These are phyloP conservation scores for Temnothorax ravouxi DNA, from an alignment of 2,888 invertebrate genomes.

Conservation along the genomic window DNA sequence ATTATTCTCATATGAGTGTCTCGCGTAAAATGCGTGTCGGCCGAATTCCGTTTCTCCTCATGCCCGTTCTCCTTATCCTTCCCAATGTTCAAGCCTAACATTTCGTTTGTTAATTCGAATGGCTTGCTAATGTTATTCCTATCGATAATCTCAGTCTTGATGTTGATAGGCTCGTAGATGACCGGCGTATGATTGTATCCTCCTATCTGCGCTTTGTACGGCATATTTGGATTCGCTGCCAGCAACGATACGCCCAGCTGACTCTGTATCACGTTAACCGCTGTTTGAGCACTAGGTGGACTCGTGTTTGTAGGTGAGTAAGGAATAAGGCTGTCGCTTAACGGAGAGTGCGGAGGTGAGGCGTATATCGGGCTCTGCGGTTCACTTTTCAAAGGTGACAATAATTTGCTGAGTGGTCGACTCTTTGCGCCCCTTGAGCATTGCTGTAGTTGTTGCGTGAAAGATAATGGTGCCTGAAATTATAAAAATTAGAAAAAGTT, in stretches of 20 bases:
- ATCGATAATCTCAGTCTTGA: conserved; percentile 84
- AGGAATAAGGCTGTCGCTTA: conserved; percentile 88
- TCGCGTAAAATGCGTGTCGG: conserved; percentile 95
- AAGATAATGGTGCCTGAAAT: conserved; percentile 91
- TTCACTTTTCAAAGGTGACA: conserved; percentile 89
- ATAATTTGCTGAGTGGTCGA: conserved; percentile 89
- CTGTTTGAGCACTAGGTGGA: conserved; percentile 85
- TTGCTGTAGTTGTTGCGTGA: conserved; percentile 96
- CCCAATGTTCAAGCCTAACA: conserved; percentile 82
- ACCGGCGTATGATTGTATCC: conserved; percentile 82
- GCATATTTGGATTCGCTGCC: conserved; percentile 83
- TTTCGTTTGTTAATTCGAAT: conserved; percentile 85
- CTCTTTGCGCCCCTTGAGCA: conserved; percentile 91
- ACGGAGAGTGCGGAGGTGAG: conserved; percentile 92
- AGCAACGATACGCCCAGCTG: conserved; percentile 84
- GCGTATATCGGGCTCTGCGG: conserved; percentile 93
- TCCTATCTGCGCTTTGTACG: conserved; percentile 81
- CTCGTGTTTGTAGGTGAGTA: conserved; percentile 85
- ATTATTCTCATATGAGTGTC: conserved; percentile 97
- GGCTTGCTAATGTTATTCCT: conserved; percentile 81
- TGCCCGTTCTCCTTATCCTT: conserved; percentile 82
- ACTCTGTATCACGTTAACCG: conserved; percentile 85
- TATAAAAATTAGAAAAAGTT: conserved; percentile 55
- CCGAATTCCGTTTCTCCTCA: conserved; percentile 85
- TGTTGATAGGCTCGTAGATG: conserved; percentile 85